Base-by-base conservation (phyloP, 2,797 vertebrate genomes). In the Myotis pilosus region DNA sequence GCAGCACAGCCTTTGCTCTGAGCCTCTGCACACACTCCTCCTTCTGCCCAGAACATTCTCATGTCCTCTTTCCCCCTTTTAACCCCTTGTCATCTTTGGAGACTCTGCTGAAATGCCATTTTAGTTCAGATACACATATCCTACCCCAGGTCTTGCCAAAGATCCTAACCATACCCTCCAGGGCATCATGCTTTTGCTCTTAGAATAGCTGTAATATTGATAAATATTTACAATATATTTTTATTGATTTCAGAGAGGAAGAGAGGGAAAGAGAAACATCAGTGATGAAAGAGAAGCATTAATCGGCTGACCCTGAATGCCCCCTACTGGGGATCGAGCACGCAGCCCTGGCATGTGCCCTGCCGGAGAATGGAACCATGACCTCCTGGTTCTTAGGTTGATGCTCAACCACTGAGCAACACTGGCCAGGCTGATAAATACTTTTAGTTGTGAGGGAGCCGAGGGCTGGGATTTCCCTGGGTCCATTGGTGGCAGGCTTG, bases 1-100 rank as follows among this genome's bases (percentile, higher is more conserved):
- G 15, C 28, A 22, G 2, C 19, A n/a, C 0, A 1, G 7, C 25
- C 3, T 8, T 2, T 36, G 49, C 49, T 71, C 55, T 22, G 11
- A 22, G 22, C 38, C 57, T 94, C 74, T 69, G 44, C 3, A 2
- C 10, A 2, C 3, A 23, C 49, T 15, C 9, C 23, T 69, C 36
- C 41, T 30, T 87, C 68, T 85, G 23, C 30, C 68, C 47, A 76
- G 89, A 62, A 38, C 1, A 5, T 57, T 57, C 84, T 94, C 41
- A 22, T 8, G 6, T 5, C 44, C 6, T 2, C 20, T 20, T 69
- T 41, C 17, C 8, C 36, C 33, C 30, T 57, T 90, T 95, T 28
- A 86, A 74, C 7, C 69, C 51, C 22, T 80, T 44, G 62, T 79
- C 25, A 30, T 62, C 15, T 68, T 87, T 55, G 17, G 38, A 85